Percentiles rank a stretch among this genome's conserved stretches.
These are phyloP conservation scores for Panagrolaimus sp. DNA, from an alignment of 1,140 invertebrate species.

Conservation along the genomic window DNA sequence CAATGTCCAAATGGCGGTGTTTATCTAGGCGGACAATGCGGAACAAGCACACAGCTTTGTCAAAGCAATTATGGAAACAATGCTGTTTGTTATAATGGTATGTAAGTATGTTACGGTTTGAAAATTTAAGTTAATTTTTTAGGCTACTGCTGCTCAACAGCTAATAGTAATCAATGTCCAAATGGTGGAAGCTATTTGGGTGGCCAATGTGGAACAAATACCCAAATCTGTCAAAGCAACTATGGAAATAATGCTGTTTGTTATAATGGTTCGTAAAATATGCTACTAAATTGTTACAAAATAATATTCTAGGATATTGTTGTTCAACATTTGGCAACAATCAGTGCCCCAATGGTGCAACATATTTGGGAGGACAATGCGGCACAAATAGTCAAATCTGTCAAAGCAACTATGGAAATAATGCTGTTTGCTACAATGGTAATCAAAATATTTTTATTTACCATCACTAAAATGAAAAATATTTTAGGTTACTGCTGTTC, in stretches of 20 bases:
- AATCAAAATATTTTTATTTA: not conserved
- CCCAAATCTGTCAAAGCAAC: not conserved
- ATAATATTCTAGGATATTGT: not conserved
- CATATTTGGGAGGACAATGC: not conserved
- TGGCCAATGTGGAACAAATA: not conserved
- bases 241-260: not conserved
- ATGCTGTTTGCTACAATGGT: not conserved
- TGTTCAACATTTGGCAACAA: not conserved
- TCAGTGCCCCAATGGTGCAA: not conserved
- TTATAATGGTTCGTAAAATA: not conserved
- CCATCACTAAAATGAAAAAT: not conserved
- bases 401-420: not conserved
- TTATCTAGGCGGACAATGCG: not conserved
- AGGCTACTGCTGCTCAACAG: no score
- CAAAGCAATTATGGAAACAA: not conserved
- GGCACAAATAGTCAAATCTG: not conserved
- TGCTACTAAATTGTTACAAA: not conserved
- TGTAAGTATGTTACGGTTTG: no score
- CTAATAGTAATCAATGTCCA: not conserved
- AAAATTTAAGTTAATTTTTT: no score
- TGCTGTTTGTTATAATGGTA: slow-evolving; percentile 1
- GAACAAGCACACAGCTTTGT: not conserved
- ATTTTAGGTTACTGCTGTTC: not conserved
- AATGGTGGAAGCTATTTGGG: not conserved
- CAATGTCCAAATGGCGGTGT: not conserved